Percentiles rank a stretch among this genome's conserved stretches.
These are phyloP conservation scores for Zaprionus davidi DNA, from an alignment of 1,140 invertebrate species.

Conservation along the genomic window DNA sequence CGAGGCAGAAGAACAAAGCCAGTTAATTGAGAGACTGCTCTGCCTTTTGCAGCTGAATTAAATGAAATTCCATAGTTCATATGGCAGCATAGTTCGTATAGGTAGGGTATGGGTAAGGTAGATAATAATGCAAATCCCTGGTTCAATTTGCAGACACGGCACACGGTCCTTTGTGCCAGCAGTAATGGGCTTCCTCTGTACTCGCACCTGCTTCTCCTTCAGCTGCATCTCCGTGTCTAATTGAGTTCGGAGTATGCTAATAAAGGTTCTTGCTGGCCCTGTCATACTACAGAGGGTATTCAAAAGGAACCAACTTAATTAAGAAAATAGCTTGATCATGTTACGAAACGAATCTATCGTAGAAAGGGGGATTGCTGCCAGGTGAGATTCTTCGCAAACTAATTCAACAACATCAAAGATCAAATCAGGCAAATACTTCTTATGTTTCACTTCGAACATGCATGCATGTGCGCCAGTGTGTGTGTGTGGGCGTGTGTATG, in stretches of 20 bases:
- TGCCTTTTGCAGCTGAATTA: constrained; percentile 14
- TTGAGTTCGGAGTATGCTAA: background rate
- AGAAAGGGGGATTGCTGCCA: background rate
- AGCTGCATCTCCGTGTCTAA: constrained; percentile 1
- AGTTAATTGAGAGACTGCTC: constrained; percentile 22
- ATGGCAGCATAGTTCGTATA: background rate
- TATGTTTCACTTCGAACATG: background rate
- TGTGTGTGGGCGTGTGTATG: constrained; percentile 22
- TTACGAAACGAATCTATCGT: background rate
- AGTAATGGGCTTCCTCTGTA: background rate
- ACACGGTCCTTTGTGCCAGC: background rate
- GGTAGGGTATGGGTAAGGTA: background rate
- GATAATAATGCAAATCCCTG: background rate
- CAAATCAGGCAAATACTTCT: background rate
- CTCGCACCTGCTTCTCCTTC: background rate
- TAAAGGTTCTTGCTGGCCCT: background rate
- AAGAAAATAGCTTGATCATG: background rate
- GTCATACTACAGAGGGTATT: background rate
- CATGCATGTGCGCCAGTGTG: background rate
- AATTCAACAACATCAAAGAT: constrained; percentile 4
- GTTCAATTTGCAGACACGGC: constrained; percentile 1
- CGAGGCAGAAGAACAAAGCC: constrained; percentile 20
- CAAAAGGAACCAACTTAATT: background rate
- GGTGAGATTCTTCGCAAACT: background rate
- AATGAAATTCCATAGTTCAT: constrained; percentile 21